These are phyloP conservation scores for Diachasma alloeum DNA, from an alignment of 1,140 invertebrate genomes.

Conservation along the genomic window DNA sequence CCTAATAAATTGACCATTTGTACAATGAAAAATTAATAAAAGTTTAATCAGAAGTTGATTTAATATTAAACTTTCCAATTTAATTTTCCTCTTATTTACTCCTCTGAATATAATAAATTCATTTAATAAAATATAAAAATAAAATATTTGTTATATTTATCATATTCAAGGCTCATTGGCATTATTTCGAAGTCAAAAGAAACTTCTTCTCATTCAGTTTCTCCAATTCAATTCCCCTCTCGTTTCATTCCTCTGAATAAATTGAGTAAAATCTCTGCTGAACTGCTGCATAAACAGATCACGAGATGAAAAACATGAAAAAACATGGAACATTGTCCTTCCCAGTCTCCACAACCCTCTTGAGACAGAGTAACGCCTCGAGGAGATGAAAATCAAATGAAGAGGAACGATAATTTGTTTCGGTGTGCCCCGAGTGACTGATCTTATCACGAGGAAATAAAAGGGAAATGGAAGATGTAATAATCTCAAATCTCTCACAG, in stretches of 20 bases:
- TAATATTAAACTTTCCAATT: no score
- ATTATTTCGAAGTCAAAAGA: no score
- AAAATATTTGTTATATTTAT: no score
- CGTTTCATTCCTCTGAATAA: background rate
- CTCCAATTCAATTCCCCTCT: no score
- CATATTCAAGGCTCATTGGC: no score
- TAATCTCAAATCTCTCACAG: background rate
- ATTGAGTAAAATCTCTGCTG: background rate
- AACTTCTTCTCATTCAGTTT: no score
- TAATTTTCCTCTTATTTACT: background rate
- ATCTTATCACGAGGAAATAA: background rate
- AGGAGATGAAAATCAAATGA: background rate
- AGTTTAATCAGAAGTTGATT: no score
- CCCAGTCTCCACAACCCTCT: background rate
- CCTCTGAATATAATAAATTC: background rate
- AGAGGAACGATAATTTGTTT: background rate
- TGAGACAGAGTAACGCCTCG: background rate
- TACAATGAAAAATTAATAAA: no score
- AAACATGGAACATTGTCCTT: background rate
- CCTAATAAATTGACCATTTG: no score
- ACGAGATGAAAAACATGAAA: background rate
- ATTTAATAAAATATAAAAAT: no score
- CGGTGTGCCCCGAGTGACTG: background rate
- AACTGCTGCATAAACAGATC: background rate
- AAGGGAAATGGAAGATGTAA: background rate